phyloP scores from a whole-genome alignment of 1,140 invertebrate species.

The Aphis craccivora region DNA sequence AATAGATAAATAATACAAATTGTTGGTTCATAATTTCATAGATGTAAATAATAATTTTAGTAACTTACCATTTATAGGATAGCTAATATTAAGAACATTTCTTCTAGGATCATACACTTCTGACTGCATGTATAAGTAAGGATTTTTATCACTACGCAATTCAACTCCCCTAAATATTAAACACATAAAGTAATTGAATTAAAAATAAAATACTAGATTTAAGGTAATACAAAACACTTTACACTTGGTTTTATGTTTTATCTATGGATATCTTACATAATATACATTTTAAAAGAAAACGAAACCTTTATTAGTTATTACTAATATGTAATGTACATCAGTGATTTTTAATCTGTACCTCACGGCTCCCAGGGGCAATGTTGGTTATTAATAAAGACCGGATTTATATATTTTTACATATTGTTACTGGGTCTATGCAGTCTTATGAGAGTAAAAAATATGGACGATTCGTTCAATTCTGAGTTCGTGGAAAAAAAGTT shows the following conservation, averaged over 20 bases:
- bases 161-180: constrained; percentile 41
- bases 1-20: not conserved
- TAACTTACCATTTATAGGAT: constrained; percentile 37
- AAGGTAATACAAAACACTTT: not conserved
- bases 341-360: too few species aligned
- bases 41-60: not conserved
- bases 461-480: too few species aligned
- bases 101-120: not conserved
- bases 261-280: not conserved
- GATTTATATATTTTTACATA: too few species aligned
- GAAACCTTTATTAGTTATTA: not conserved
- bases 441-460: too few species aligned
- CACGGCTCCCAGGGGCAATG: too few species aligned
- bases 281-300: not conserved
- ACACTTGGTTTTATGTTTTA: rapidly evolving
- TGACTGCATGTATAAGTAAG: not conserved
- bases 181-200: not conserved
- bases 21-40: not conserved
- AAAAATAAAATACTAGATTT: not conserved
- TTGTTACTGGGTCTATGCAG: too few species aligned
- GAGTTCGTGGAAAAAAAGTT: too few species aligned
- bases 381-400: too few species aligned
- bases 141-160: constrained; percentile 32
- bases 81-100: not conserved
- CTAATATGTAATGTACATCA: not conserved